These are phyloP conservation scores for Sphenopsis melanotis DNA, from an alignment of 2,797 vertebrate genomes.

Conservation along the genomic window DNA sequence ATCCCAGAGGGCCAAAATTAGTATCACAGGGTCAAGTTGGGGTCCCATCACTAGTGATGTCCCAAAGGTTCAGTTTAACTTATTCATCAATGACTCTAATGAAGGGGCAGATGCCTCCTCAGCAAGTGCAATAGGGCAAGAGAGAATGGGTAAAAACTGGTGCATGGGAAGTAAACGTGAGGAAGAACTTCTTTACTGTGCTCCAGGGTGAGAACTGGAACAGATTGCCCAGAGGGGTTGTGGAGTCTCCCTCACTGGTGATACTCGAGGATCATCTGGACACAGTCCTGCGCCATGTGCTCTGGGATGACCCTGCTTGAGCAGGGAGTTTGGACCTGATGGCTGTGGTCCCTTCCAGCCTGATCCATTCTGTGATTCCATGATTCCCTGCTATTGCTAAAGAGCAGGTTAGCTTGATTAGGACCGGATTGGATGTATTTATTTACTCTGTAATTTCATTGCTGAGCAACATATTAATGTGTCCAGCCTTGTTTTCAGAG, in stretches of 20 bases:
- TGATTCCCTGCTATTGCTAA: neutral
- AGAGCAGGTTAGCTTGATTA: neutral
- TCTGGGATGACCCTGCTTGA: neutral
- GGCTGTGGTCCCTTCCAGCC: neutral
- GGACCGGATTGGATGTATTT: neutral
- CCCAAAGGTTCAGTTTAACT: neutral
- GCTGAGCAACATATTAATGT: neutral
- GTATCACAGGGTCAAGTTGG: neutral
- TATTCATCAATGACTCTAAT: neutral
- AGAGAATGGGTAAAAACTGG: neutral
- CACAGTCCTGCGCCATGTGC: neutral
- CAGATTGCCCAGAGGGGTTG: neutral
- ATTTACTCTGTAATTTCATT: neutral
- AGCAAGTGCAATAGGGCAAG: neutral
- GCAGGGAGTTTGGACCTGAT: neutral
- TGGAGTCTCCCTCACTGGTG: neutral
- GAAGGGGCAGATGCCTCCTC: neutral
- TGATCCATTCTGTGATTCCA: neutral
- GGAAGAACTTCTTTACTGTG: neutral
- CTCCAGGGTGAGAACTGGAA: neutral
- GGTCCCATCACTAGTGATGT: no score
- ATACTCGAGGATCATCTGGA: accelerated
- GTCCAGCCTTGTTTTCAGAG: neutral
- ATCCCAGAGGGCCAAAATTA: neutral
- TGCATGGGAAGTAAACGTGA: neutral